Base-by-base conservation (phyloP, 2,888 invertebrate genomes). In the Alloplasta piceator region DNA sequence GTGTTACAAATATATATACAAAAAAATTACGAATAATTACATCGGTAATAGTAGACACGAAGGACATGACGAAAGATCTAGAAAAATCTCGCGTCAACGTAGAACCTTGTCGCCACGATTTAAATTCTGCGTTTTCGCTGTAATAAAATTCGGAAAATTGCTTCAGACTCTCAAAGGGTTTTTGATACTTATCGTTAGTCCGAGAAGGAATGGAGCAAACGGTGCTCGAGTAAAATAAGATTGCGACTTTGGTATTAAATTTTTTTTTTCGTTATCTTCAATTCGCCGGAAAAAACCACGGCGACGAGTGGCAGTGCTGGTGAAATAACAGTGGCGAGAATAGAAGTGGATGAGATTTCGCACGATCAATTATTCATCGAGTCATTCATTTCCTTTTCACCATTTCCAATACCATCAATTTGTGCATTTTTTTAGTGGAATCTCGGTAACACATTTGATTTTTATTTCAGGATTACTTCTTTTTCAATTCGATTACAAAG, bases 291-390 rank as follows among this genome's bases (percentile, higher is more conserved):
- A 73, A 56, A 64, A 77, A 73, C 48, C 50, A 75, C 75, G 80
- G 79, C 80, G 79, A 77, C 67, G 66, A 79, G 71, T 84, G 84
- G 84, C 84, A 84, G 84, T 84, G 83, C 83, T 84, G 79, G 76
- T 76, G 67, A 77, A 77, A 72, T 68, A 73, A 77, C 80, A 71
- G 55, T 72, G 61, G 66, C 58, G 36, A 60, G 63, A 9, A 63
- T 56, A 39, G 36, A 60, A 6, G 61, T 72, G 60, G 66, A 52
- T 43, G 58, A 58, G 43, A 72, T 43, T 60, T 66, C 58, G 71
- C 10, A 61, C 66, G 38, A 46, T 67, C 56, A 9, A 38, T 26
- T 26, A 26, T 26, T 26, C 1, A n/a, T n/a, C 26, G 26, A 48
- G 16, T 26, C 26, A 39, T 12, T 6, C 38, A n/a, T 36, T 38